A percentile compares a stretch with the other conserved stretches of the same genome.
phyloP scores from a whole-genome alignment of 2,113 vertebrate species.

The Nycticryphes semicollaris region DNA sequence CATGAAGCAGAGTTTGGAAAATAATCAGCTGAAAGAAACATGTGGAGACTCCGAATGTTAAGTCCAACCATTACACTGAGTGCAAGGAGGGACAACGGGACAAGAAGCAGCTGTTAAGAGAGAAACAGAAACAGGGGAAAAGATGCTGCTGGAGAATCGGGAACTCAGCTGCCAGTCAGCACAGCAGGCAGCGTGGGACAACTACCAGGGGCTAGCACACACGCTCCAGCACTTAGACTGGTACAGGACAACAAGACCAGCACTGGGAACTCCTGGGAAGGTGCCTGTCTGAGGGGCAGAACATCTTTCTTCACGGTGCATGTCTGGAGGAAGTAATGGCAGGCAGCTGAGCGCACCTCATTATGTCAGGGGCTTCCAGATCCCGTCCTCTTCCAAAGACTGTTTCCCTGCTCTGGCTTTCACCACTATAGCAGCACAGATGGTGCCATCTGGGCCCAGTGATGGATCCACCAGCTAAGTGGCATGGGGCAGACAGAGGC shows the following conservation, averaged over 20 bases:
- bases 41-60: fast-evolving
- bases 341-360: background rate
- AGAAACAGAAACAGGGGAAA: background rate
- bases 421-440: fast-evolving
- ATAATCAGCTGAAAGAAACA: background rate
- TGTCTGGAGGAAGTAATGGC: background rate
- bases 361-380: background rate
- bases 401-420: background rate
- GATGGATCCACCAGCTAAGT: fast-evolving
- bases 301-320: background rate
- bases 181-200: background rate
- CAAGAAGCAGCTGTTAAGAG: background rate
- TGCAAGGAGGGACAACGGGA: fast-evolving
- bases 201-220: background rate
- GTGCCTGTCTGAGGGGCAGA: background rate
- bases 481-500: fast-evolving
- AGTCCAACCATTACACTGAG: background rate
- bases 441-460: fast-evolving
- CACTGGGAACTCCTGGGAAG: background rate
- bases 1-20: background rate
- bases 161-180: background rate
- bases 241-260: background rate
- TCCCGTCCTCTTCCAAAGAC: background rate
- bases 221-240: background rate
- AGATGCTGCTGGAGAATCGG: background rate